Base-by-base conservation (phyloP, 2,888 invertebrate species). In the Aphelenchoides bicaudatus region DNA sequence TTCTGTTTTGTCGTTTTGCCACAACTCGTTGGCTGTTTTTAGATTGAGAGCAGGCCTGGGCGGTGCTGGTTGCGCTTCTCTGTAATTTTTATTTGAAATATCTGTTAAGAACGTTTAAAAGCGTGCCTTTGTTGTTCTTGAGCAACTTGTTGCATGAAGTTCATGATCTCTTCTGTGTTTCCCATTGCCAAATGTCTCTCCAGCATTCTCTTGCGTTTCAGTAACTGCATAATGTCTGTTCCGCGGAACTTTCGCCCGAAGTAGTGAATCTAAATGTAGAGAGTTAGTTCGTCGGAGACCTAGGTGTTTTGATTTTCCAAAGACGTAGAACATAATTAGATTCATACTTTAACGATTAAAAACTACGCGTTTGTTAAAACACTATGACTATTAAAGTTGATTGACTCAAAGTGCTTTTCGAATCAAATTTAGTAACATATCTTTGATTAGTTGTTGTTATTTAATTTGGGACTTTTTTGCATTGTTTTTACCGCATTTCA, bases 181-280 rank as follows among this genome's bases (percentile, higher is more conserved):
- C 75, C 78, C 70, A 76, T 74, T 21, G 76, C 78, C 58, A 78
- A 59, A 34, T 71, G 57, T 34, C 75, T 54, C 55, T 78, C 78
- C 56, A 78, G 61, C 72, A 74, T 72, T 50, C 78, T 46, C 54
- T 74, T 75, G 28, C 75, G 67, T 51, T 75, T 76, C 47, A 78
- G 64, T 25, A 75, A 59, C 31, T 72, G 74, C n/a, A 78, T 71
- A 3, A 78, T 62, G 59, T 78, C 78, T 10, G 76, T 75, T 39
- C 77, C 76, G 43, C 70, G 70, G 76, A 78, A 78, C 66, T 78
- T 78, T 48, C 78, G 66, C 39, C 78, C 78, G 59, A 78, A 78
- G 65, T 78, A 78, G 59, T 78, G 78, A 39, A 78, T 78, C 68
- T 70, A 70, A 49, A 16, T 16, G 10, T 25, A 53, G 34, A 48